These are phyloP conservation scores for Scylla paramamosain DNA, from an alignment of 1,140 invertebrate genomes.

Conservation along the genomic window DNA sequence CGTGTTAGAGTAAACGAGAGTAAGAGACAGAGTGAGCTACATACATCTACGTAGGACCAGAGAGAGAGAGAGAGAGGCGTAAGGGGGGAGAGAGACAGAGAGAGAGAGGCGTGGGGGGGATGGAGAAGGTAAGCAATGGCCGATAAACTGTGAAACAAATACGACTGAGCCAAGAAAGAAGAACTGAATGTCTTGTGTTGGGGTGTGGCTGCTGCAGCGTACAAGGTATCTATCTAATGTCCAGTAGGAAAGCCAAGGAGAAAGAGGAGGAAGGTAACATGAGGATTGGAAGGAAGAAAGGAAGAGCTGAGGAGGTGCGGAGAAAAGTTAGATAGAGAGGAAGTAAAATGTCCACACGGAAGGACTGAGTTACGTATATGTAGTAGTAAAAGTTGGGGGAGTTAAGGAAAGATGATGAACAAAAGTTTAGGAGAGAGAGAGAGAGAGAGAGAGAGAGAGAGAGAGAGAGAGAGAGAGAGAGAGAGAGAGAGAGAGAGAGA, in stretches of 20 bases:
- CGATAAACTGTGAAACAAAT: neutral
- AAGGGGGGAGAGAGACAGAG: neutral
- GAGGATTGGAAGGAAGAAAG: neutral
- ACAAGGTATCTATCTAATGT: neutral
- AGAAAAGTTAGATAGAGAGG: neutral
- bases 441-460: neutral
- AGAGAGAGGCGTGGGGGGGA: neutral
- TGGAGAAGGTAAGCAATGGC: neutral
- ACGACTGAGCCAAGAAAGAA: neutral
- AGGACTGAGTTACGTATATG: neutral
- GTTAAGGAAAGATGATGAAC: neutral
- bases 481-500: neutral
- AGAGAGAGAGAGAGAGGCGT: neutral
- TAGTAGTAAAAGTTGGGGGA: neutral
- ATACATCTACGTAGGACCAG: neutral
- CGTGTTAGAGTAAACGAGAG: neutral
- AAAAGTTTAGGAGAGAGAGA: neutral
- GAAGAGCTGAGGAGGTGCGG: neutral
- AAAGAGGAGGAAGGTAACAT: neutral
- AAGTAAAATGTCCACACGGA: neutral
- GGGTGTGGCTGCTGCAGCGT: neutral
- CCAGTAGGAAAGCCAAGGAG: neutral
- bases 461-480: neutral
- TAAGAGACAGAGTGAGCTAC: neutral
- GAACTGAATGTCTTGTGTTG: neutral